phyloP scores from a whole-genome alignment of 1,140 invertebrate genomes.

The Caerostris extrusa region DNA sequence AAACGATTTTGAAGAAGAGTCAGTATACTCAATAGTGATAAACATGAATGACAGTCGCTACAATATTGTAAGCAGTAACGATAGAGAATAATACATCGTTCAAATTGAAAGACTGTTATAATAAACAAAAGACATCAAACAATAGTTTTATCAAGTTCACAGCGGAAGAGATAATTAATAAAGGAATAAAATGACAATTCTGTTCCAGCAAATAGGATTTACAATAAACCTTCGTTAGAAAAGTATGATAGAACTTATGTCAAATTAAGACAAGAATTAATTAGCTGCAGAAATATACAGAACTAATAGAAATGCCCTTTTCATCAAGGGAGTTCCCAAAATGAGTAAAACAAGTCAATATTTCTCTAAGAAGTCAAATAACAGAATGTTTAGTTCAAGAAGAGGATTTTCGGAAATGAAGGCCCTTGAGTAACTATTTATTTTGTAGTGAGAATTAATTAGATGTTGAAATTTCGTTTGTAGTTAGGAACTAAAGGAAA shows the following conservation, averaged over 20 bases:
- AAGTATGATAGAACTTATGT: neutral
- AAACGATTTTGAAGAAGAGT: conserved; percentile 45
- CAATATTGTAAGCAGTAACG: neutral
- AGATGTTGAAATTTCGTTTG: neutral
- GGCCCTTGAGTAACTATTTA: neutral
- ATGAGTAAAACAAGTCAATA: neutral
- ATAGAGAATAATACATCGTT: conserved; percentile 19
- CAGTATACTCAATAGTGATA: neutral
- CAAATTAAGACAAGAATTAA: neutral
- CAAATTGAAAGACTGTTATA: conserved; percentile 15
- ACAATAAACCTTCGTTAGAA: neutral
- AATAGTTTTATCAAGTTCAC: neutral
- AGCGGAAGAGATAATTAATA: conserved; percentile 11
- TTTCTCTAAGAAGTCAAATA: neutral
- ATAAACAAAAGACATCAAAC: conserved; percentile 26
- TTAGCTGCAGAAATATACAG: neutral
- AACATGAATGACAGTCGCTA: neutral
- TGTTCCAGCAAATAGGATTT: neutral
- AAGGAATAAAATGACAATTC: neutral
- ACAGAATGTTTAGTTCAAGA: neutral
- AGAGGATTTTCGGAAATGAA: neutral
- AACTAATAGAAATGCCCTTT: neutral
- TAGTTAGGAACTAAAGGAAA: neutral
- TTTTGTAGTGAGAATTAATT: neutral
- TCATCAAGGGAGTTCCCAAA: neutral